A percentile compares a stretch with the other conserved stretches of the same genome.
phyloP scores from a whole-genome alignment of 2,888 invertebrate genomes.

The Drosophila bunnanda region DNA sequence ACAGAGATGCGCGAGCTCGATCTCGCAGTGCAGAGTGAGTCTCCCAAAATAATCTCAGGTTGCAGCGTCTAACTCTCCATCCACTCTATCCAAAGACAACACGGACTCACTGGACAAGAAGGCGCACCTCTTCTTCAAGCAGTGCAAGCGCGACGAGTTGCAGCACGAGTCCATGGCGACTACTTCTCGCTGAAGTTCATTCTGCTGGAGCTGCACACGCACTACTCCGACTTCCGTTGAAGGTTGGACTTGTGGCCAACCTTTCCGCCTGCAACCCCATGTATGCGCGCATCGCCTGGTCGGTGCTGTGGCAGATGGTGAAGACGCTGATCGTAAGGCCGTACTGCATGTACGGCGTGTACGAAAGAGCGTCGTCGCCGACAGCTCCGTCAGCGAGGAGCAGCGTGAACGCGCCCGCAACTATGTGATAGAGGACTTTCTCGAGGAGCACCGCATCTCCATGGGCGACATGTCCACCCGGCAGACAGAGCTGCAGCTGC shows the following conservation, averaged over 20 bases:
- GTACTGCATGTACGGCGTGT: constrained; percentile 83
- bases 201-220: constrained; percentile 73
- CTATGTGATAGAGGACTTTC: constrained; percentile 86
- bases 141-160: constrained; percentile 91
- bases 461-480: constrained; percentile 83
- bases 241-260: constrained; percentile 81
- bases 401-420: constrained; percentile 85
- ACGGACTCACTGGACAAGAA: constrained; percentile 96
- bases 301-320: constrained; percentile 82
- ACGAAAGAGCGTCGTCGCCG: constrained; percentile 72
- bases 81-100: constrained; percentile 87
- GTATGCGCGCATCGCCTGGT: constrained; percentile 75
- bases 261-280: constrained; percentile 82
- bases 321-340: constrained; percentile 83
- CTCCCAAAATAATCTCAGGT: background rate
- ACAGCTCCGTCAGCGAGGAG: constrained; percentile 62
- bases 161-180: constrained; percentile 87
- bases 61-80: background rate
- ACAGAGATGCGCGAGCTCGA: constrained; percentile 99
- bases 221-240: constrained; percentile 80
- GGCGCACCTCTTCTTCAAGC: constrained; percentile 93
- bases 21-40: constrained; percentile 96
- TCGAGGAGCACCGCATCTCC: constrained; percentile 84
- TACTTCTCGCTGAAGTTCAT: constrained; percentile 78
- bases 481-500: constrained; percentile 81